Evolutionary conservation across 2,797 vertebrate species (phyloP), one percentile per base, ranked within the genome.

Genomic region (Pteropus rufus): DNA sequence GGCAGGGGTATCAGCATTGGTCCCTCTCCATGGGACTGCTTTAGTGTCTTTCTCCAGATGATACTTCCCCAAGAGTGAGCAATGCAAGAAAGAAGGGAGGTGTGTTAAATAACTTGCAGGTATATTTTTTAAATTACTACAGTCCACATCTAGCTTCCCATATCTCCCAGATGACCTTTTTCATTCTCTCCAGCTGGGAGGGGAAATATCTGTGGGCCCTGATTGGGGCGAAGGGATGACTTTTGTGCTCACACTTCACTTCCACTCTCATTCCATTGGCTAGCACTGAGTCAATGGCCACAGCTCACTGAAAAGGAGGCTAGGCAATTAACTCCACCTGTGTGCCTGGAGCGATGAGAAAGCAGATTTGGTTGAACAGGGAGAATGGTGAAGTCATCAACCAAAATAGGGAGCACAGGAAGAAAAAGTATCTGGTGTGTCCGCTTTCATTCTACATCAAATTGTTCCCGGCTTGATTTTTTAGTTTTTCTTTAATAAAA

Each of bases 401-500:
- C 89, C 60, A 52, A 77, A 39, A 49, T 24, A 58, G 34, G 67
- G 8, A 89, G 76, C 60, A 52, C 26, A 67, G 41, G 62, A 54
- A 56, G 44, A 65, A 54, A 54, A 87, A 52, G 3, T 54, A 26
- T 1, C 52, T 19, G 21, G 8, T 41, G 34, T 23, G 6, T 65
- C 34, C 93, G 39, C 41, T 67, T 89, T 79, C 39, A 21, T 80
- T 64, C 76, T 52, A 0, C 86, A 24, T 82, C 77, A 29, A 7
- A 86, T 79, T 94, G 18, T 73, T 91, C 11, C 11, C 69, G 58
- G 58, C 56, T 83, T 95, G 58, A 64, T 67, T 86, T 92, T 92
- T 90, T 24, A 79, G 67, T 83, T 93, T 94, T 88, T 31, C 54
- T 95, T 67, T 83, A 94, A 67, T 83, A 91, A 97, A 94, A 84